phyloP scores from a whole-genome alignment of 2,797 vertebrate genomes.

The Gymnoscopelus microlampas region DNA sequence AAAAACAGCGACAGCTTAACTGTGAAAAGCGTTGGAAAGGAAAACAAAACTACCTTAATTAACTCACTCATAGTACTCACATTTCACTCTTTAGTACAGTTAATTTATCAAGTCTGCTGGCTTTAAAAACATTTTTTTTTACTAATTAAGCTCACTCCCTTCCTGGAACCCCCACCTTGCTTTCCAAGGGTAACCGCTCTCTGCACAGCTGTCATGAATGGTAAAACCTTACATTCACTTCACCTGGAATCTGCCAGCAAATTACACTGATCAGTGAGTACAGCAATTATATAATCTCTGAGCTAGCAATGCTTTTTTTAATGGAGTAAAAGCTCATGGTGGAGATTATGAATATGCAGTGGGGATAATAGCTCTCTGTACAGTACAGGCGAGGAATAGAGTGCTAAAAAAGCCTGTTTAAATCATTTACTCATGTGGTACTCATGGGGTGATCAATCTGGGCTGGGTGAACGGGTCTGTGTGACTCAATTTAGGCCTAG shows the following conservation, averaged over 20 bases:
- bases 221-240: constrained; percentile 72
- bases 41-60: too few species aligned
- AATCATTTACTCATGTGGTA: constrained; percentile 71
- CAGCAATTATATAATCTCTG: constrained; percentile 75
- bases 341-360: constrained; percentile 73
- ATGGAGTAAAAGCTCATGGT: constrained; percentile 71
- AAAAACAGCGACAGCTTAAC: too few species aligned
- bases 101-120: constrained; percentile 31
- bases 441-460: constrained; percentile 58
- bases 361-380: constrained; percentile 49
- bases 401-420: constrained; percentile 62
- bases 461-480: constrained; percentile 57
- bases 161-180: constrained; percentile 48
- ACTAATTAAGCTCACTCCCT: constrained; percentile 20
- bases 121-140: neutral
- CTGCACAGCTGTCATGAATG: constrained; percentile 61
- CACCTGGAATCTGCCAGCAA: constrained; percentile 68
- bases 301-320: constrained; percentile 52
- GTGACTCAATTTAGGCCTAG: constrained; percentile 55
- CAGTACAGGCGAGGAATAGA: constrained; percentile 22
- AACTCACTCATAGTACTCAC: constrained; percentile 3
- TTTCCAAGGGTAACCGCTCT: constrained; percentile 44
- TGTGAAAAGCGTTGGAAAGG: too few species aligned
- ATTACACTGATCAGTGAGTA: constrained; percentile 84
- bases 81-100: constrained; percentile 23